Evolutionary conservation across 1,140 invertebrate species (phyloP), one percentile per base, ranked within the genome.

Genomic region (Melanaphis sacchari): DNA sequence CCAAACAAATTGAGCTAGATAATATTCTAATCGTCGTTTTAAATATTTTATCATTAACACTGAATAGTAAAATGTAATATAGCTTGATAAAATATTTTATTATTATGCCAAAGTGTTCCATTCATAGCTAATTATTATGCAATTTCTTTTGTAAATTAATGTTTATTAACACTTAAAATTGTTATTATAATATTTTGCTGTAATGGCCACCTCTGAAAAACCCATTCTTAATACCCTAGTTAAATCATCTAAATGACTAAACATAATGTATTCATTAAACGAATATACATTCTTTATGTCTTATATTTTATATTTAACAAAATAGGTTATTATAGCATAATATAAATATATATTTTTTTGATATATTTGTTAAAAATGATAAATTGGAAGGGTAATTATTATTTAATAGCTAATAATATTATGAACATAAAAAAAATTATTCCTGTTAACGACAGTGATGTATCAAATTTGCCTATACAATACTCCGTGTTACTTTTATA

Each of bases 381-480:
- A 2, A 49, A 49, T 49, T 49, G 46, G 46, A 49, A 49, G 15
- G 18, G 4, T 18, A 18, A 49, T 49, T 49, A 18, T 49, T 49
- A 49, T 49, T 49, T 18, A 49, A 49, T 49, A 49, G 0, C 46
- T 49, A 49, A 18, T 49, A 49, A 49, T 49, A 49, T 18, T 49
- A 15, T 46, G 0, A 49, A 49, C 15, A 49, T 49, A 18, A 49
- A 18, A 15, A 49, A 2, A 11, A 15, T 66, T n/a, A 18, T 66
- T 76, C n/a, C 15, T 31, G 38, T 24, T 41, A 43, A 7, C 15
- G 36, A 93, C 81, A 85, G 36, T 7, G 1, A 22, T 54, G 91
- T 52, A 85, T 93, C 54, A 38, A 54, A 85, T 52, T 93, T 93
- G 81, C 46, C 91, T 54, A 85, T 40, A 41, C 46, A 22, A 0